Evolutionary conservation across 2,113 vertebrate species (phyloP), one percentile per base, ranked within the genome.

Genomic region (Illadopsis cleaveri): DNA sequence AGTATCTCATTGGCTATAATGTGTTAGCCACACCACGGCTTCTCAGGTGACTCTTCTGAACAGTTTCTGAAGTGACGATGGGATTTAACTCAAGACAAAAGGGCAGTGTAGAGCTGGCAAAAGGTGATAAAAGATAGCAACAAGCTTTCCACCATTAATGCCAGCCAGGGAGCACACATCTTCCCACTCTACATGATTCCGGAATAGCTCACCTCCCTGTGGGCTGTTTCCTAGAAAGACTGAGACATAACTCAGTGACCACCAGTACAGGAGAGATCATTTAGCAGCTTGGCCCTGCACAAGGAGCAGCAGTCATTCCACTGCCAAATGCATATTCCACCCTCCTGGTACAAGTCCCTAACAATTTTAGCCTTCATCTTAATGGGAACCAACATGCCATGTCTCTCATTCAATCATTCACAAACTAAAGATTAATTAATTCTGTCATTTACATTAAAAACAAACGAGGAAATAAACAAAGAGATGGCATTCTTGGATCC

Each of bases 1-100:
- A 84, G 42, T 12, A 76, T n/a, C 37, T 61, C 20, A 56, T 11
- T 0, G 0, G 12, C 22, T 66, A 9, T 20, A 37, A 48, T 11
- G 72, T 1, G 2, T 1, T 1, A 2, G 23, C 64, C 48, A 73
- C 2, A 2, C 7, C n/a, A 31, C 0, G 0, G 10, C 53, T 57
- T 38, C 62, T 80, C 37, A 72, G 27, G 31, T 42, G 22, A 53
- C 23, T 65, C 37, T 45, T 48, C 33, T 45, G 31, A 78, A 25
- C 42, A 15, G 4, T 18, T 45, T 81, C 44, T 42, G 25, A 42
- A 42, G 7, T 2, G 22, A 60, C 23, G 47, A 58, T 31, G 17
- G 28, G 20, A 70, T 84, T 66, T 38, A 84, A 86, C n/a, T 69
- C n/a, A 37, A 60, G 45, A 48, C 31, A 68, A 50, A 78, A 79